Percentiles rank a stretch among this genome's conserved stretches.
Conservation (phyloP, 2,888 invertebrate genomes). For the Eupelmus urozonus region DNA sequence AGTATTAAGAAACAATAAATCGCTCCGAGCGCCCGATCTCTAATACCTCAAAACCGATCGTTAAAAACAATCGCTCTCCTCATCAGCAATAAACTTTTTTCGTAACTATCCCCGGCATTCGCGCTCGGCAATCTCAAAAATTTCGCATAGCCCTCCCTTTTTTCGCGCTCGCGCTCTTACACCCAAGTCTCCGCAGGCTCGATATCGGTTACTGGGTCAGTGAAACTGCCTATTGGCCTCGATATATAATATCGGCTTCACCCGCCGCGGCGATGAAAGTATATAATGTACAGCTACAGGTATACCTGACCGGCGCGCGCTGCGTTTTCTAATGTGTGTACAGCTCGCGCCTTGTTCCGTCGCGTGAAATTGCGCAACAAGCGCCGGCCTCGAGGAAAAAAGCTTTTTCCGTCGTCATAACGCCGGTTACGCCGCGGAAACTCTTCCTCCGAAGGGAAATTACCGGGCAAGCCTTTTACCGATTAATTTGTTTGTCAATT, state of each 20-base stretch:
- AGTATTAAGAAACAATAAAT: too few species aligned
- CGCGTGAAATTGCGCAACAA: conserved; percentile 52
- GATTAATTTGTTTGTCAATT: conserved; percentile 14
- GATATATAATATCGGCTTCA: conserved; percentile 51
- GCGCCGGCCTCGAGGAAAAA: conserved; percentile 3
- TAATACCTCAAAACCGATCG: too few species aligned
- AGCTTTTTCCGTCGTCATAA: conserved; percentile 35
- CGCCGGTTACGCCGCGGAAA: conserved; percentile 11
- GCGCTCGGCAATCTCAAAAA: neutral
- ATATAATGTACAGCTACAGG: neutral
- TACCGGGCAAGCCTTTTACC: too few species aligned
- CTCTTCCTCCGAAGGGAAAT: neutral
- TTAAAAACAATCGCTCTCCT: too few species aligned
- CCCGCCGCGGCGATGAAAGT: conserved; percentile 47
- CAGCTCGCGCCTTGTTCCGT: conserved; percentile 19
- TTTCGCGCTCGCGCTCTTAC: neutral
- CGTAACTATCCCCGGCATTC: neutral
- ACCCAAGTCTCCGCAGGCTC: neutral
- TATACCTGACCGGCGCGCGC: too few species aligned
- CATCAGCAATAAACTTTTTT: too few species aligned
- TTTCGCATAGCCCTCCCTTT: neutral
- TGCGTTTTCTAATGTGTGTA: conserved; percentile 33
- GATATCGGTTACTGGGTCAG: conserved; percentile 58
- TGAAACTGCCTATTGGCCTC: conserved; percentile 59
- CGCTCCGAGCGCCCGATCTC: too few species aligned